Evolutionary conservation across 2,888 invertebrate genomes (phyloP), one percentile per base, ranked within the genome.

Genomic region (Mycogona germanica): DNA sequence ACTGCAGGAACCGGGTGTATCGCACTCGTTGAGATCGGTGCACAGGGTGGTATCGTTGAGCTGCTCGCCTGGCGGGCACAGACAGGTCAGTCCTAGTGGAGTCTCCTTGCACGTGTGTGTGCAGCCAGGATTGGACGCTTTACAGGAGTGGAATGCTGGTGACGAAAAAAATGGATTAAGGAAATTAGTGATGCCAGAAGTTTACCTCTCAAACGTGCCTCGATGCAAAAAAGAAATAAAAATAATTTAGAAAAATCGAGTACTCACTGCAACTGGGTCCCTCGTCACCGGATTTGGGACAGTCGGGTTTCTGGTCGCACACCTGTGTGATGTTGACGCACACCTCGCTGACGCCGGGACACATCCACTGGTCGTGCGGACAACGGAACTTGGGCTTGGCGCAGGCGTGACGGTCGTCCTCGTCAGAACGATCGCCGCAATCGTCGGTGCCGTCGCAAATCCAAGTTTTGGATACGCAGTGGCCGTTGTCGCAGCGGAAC

Each of bases 381-480:
- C 72, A 72, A 2, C 58, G 58, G 55, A 67, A 66, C 38, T 57
- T 30, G 49, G 55, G 52, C 57, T 56, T 47, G 57, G 58, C 37
- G 69, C 89, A 91, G 28, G 88, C 89, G 66, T 87, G 88, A n/a
- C 76, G 70, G 3, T 77, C 70, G 41, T 87, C 84, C 72, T 95
- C 93, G 69, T 95, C 93, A 0, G 85, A 85, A 47, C 80, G 81
- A 70, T 95, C 93, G 0, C 87, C 86, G 67, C 95, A 95, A 69
- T 95, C 93, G 68, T 92, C 87, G 66, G 81, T 81, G 2, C 91
- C 92, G 70, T 95, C 93, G 68, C 95, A 96, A 58, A 93, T 86
- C 72, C 89, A 87, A 0, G 89, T 84, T 71, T 87, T 86, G 72
- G 86, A 89, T n/a, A 92, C 81, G 68, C 92, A 92, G 61, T 82